Evolutionary conservation across 2,797 vertebrate genomes (phyloP).

Genomic region (Streptopelia turtur): DNA sequence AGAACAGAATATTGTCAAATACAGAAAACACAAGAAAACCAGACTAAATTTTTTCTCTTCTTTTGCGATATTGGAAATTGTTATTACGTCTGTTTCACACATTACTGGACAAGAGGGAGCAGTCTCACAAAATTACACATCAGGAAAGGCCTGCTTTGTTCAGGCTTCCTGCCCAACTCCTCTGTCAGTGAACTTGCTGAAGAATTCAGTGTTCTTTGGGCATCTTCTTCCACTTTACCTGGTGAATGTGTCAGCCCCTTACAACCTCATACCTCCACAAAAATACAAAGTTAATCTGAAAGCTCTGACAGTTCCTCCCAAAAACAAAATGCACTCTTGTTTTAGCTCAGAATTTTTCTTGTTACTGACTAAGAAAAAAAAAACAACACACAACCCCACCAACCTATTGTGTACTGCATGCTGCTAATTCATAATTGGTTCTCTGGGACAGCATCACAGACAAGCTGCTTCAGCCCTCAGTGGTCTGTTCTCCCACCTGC

Average conservation of each 20-base stretch:
- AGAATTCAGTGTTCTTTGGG: not conserved
- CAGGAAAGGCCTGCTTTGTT: accelerated
- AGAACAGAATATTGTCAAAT: not conserved
- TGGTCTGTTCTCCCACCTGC: slow-evolving; percentile 15
- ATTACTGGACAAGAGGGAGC: not conserved
- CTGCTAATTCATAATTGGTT: not conserved
- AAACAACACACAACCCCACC: too few species aligned
- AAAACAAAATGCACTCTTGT: accelerated
- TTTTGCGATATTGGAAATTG: not conserved
- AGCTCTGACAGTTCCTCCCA: not conserved
- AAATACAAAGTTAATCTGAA: not conserved
- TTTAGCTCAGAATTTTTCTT: not conserved
- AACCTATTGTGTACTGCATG: accelerated
- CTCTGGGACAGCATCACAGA: not conserved
- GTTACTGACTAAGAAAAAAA: not conserved
- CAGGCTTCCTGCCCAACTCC: not conserved
- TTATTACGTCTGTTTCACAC: not conserved
- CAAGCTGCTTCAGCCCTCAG: not conserved
- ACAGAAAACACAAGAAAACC: not conserved
- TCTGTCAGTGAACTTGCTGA: not conserved
- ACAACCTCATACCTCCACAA: not conserved
- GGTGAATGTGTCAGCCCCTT: accelerated
- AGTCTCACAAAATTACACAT: not conserved
- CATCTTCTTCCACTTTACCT: not conserved
- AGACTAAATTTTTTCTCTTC: not conserved